phyloP scores from a whole-genome alignment of 2,113 vertebrate genomes.

The Erythrolamprus reginae region DNA sequence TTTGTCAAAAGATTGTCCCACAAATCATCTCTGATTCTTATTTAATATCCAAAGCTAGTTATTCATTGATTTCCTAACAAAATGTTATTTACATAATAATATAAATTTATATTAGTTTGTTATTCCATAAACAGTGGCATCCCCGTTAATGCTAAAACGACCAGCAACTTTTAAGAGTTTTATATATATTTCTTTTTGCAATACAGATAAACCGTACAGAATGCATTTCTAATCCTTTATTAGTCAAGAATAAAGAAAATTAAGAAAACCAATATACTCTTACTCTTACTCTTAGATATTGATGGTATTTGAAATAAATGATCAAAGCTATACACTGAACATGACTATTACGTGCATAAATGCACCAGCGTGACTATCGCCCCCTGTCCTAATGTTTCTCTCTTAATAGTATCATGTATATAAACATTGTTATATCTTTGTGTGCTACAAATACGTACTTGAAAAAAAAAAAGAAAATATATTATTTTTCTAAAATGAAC shows the following conservation, averaged over 20 bases:
- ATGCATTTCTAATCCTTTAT: neutral
- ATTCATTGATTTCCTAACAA: slow-evolving; percentile 54
- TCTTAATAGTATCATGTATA: too few species aligned
- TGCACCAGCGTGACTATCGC: too few species aligned
- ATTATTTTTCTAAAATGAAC: neutral
- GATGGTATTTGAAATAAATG: neutral
- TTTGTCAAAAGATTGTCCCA: slow-evolving; percentile 67
- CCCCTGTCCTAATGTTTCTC: too few species aligned
- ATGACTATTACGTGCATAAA: too few species aligned
- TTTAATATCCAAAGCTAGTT: slow-evolving; percentile 67
- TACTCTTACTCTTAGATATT: neutral
- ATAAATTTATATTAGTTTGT: slow-evolving; percentile 32
- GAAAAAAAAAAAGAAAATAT: too few species aligned
- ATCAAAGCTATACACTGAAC: neutral
- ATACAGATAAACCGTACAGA: neutral
- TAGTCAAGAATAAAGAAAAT: too few species aligned
- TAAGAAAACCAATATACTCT: neutral
- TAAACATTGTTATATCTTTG: too few species aligned
- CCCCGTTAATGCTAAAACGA: slow-evolving; percentile 23
- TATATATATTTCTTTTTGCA: slow-evolving; percentile 12
- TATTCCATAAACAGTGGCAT: neutral
- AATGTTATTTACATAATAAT: slow-evolving; percentile 30
- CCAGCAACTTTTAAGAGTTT: slow-evolving; percentile 29
- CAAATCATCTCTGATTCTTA: slow-evolving; percentile 72
- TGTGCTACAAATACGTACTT: too few species aligned